Conservation (phyloP, 2,888 invertebrate species). For the Amphipyra berbera region DNA sequence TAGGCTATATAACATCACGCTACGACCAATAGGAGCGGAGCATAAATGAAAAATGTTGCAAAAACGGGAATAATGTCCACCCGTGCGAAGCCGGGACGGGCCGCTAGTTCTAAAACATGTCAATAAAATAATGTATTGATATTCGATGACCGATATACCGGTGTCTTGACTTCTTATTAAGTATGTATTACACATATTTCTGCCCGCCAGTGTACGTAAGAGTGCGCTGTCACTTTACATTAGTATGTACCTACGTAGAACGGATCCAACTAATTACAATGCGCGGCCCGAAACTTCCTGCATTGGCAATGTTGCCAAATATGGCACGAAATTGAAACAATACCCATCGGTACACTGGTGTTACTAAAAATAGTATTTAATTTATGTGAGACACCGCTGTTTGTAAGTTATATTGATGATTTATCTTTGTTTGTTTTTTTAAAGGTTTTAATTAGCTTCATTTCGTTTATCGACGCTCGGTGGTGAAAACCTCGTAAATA, state of each 20-base stretch:
- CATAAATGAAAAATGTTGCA: no score
- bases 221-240: constrained; percentile 5
- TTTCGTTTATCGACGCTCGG: no score
- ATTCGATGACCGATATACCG: no score
- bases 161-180: no score
- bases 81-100: no score
- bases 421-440: constrained; percentile 1
- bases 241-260: constrained; percentile 2
- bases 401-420: constrained; percentile 7
- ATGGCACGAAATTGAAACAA: constrained; percentile 52
- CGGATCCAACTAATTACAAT: constrained; percentile 61
- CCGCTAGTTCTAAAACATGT: no score
- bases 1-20: no score
- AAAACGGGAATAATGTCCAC: no score
- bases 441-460: no score
- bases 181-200: not conserved
- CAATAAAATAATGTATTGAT: no score
- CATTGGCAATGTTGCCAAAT: constrained; percentile 50
- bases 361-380: constrained; percentile 51
- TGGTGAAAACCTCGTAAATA: no score
- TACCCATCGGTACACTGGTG: constrained; percentile 19
- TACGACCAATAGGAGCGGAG: no score
- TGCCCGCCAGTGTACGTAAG: constrained; percentile 16
- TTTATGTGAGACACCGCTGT: constrained; percentile 31
- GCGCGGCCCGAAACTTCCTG: constrained; percentile 54